Evolutionary conservation across 2,888 invertebrate genomes (phyloP).

Genomic region (Slavum lentiscoides): DNA sequence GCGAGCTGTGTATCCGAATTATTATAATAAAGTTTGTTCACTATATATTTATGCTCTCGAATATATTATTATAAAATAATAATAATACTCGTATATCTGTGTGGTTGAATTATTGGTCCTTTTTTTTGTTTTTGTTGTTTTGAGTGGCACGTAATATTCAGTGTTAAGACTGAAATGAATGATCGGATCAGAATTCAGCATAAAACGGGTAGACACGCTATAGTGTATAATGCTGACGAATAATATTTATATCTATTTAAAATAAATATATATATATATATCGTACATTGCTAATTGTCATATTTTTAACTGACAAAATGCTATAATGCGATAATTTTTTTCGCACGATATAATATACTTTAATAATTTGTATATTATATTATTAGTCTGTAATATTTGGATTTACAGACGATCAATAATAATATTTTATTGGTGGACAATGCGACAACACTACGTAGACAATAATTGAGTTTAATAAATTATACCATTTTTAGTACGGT

Average conservation of each 20-base stretch:
- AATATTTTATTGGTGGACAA: background rate
- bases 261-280: background rate
- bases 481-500: too few species aligned
- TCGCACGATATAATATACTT: background rate
- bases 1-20: too few species aligned
- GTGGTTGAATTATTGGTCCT: too few species aligned
- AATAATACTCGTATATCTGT: too few species aligned
- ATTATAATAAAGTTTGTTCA: background rate
- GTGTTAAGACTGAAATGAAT: too few species aligned
- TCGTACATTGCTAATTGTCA: background rate
- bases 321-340: background rate
- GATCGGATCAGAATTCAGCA: too few species aligned
- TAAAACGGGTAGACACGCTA: background rate
- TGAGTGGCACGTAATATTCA: too few species aligned
- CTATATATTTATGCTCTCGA: background rate
- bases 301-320: conserved; percentile 21
- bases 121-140: too few species aligned
- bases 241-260: too few species aligned
- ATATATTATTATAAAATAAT: too few species aligned
- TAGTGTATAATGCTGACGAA: conserved; percentile 15
- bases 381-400: background rate
- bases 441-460: too few species aligned
- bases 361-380: background rate
- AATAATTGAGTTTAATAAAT: too few species aligned
- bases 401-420: background rate